These are phyloP conservation scores for Melanostoma scalare DNA, from an alignment of 2,888 invertebrate genomes.

Conservation along the genomic window DNA sequence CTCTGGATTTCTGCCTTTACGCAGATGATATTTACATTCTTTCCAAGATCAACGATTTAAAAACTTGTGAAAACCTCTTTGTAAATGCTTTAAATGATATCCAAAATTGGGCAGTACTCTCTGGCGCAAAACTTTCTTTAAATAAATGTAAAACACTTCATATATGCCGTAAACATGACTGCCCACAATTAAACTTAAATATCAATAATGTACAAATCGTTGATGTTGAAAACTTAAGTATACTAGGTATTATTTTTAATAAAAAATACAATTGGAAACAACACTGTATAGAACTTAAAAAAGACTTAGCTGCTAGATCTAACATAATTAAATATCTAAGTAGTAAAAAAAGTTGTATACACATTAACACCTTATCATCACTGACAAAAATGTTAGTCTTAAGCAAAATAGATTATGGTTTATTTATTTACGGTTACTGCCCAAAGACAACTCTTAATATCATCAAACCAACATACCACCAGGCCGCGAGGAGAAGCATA, in stretches of 20 bases:
- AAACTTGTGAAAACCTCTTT: slow-evolving; percentile 5
- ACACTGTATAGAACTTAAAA: slow-evolving; percentile 21
- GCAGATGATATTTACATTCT: slow-evolving; percentile 28
- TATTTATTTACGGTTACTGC: slow-evolving; percentile 19
- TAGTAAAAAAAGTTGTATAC: slow-evolving; percentile 15
- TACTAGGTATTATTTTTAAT: slow-evolving; percentile 10
- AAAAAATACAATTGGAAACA: slow-evolving; percentile 23
- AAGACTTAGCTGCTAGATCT: neutral
- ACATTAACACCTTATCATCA: slow-evolving; percentile 17
- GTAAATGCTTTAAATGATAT: slow-evolving; percentile 21
- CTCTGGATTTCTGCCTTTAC: too few species aligned
- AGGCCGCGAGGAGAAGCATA: neutral
- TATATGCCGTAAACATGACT: slow-evolving; percentile 20
- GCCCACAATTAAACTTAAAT: too few species aligned
- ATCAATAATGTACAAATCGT: too few species aligned
- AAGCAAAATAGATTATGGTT: too few species aligned
- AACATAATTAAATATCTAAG: slow-evolving; percentile 10
- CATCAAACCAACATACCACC: too few species aligned
- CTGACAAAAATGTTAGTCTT: neutral
- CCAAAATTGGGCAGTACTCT: slow-evolving; percentile 10
- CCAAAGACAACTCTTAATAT: slow-evolving; percentile 16
- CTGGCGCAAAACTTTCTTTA: slow-evolving; percentile 20
- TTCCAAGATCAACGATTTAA: slow-evolving; percentile 7
- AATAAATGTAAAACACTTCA: too few species aligned
- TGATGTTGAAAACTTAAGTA: too few species aligned